A percentile compares a stretch with the other conserved stretches of the same genome.
Conservation (phyloP, 2,888 invertebrate species). For the Odontocolon sp. region DNA sequence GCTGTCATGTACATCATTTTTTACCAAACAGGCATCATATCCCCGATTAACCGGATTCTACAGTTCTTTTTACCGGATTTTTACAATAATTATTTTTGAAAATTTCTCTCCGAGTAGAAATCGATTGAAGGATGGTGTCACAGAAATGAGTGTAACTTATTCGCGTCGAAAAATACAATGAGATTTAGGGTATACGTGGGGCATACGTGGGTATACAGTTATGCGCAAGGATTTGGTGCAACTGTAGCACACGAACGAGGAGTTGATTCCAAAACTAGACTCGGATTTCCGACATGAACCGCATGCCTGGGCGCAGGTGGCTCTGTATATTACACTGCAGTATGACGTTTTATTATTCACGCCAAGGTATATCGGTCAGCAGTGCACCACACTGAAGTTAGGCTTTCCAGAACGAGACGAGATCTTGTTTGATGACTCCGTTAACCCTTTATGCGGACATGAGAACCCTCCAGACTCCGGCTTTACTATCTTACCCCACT, state of each 20-base stretch:
- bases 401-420: not conserved
- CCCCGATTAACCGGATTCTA: no score
- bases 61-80: no score
- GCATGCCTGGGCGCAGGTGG: slow-evolving; percentile 25
- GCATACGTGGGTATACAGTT: no score
- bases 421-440: not conserved
- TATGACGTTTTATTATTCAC: slow-evolving; percentile 47
- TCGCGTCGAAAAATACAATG: not conserved
- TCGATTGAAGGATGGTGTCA: no score
- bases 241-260: slow-evolving; percentile 1
- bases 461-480: no score
- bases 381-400: not conserved
- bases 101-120: no score
- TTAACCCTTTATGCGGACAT: no score
- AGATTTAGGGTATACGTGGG: not conserved
- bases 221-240: slow-evolving; percentile 1
- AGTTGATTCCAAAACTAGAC: slow-evolving; percentile 25
- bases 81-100: no score
- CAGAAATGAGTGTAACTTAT: no score
- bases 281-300: slow-evolving; percentile 41
- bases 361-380: slow-evolving; percentile 10
- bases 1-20: no score
- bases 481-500: no score
- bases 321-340: slow-evolving; percentile 35
- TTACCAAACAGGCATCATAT: no score